Evolutionary conservation across 1,140 invertebrate species (phyloP).

Genomic region (Forficula auricularia): DNA sequence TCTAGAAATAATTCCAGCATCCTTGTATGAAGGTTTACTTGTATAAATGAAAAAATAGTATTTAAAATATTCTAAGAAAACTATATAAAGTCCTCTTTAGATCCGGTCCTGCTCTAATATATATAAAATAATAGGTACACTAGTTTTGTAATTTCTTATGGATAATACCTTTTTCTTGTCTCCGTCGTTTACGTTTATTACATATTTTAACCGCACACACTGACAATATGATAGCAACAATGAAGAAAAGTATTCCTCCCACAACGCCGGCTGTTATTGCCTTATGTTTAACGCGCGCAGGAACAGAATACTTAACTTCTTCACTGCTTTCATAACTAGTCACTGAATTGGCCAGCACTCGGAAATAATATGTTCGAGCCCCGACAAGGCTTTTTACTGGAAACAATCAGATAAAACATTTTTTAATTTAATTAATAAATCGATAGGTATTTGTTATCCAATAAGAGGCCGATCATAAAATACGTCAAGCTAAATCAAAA

Average conservation of each 20-base stretch:
- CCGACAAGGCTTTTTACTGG: constrained; percentile 79
- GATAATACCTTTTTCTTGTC: constrained; percentile 84
- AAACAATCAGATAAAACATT: constrained; percentile 19
- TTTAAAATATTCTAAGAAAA: too few relatives aligned
- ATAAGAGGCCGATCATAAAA: too few relatives aligned
- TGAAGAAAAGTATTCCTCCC: constrained; percentile 87
- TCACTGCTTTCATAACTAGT: constrained; percentile 68
- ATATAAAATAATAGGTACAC: too few relatives aligned
- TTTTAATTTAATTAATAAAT: neutral
- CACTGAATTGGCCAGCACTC: constrained; percentile 68
- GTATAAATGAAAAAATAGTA: too few relatives aligned
- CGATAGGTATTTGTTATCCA: neutral
- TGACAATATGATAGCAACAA: constrained; percentile 86
- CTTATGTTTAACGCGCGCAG: constrained; percentile 75
- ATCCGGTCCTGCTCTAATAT: neutral
- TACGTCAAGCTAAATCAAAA: too few relatives aligned
- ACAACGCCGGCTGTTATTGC: constrained; percentile 84
- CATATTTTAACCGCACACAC: constrained; percentile 93
- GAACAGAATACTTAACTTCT: constrained; percentile 69
- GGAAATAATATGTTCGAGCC: constrained; percentile 76
- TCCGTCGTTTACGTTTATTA: constrained; percentile 86
- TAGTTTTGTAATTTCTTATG: too few relatives aligned
- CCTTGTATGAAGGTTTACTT: too few relatives aligned
- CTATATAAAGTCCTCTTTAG: too few relatives aligned
- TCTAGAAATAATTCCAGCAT: too few relatives aligned